Conservation (phyloP, 1,140 invertebrate genomes). For the Caenorhabditis elegans region DNA sequence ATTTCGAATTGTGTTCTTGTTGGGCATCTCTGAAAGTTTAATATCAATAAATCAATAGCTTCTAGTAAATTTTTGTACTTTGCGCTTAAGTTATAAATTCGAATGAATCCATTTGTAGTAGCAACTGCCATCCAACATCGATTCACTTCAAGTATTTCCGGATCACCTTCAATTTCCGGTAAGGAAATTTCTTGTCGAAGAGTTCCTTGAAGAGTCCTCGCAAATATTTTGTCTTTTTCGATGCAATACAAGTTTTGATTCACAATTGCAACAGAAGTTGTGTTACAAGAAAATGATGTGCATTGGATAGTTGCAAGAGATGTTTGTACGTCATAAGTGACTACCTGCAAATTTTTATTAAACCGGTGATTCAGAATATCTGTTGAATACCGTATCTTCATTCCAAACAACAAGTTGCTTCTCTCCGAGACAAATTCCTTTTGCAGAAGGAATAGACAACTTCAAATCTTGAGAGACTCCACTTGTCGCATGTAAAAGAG, state of each 20-base stretch:
- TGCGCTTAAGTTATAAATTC: slow-evolving; percentile 84
- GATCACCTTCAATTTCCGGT: slow-evolving; percentile 78
- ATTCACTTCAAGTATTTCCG: slow-evolving; percentile 81
- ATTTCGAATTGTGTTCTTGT: slow-evolving; percentile 70
- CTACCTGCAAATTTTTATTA: slow-evolving; percentile 1
- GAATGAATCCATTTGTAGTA: slow-evolving; percentile 82
- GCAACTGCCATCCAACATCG: slow-evolving; percentile 79
- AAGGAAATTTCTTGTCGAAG: slow-evolving; percentile 76
- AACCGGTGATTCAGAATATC: background rate
- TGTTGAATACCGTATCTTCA: slow-evolving; percentile 31
- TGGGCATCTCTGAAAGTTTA: slow-evolving; percentile 70
- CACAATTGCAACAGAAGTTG: slow-evolving; percentile 30
- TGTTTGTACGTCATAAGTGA: slow-evolving; percentile 38
- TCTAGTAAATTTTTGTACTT: slow-evolving; percentile 36
- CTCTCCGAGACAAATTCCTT: slow-evolving; percentile 40
- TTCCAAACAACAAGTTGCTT: slow-evolving; percentile 43
- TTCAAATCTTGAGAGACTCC: slow-evolving; percentile 42
- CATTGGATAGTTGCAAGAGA: slow-evolving; percentile 40
- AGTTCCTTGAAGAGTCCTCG: slow-evolving; percentile 70
- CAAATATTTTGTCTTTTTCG: slow-evolving; percentile 39
- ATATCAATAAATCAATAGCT: background rate
- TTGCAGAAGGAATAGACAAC: slow-evolving; percentile 4
- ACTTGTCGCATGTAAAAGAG: slow-evolving; percentile 12
- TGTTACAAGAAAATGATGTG: slow-evolving; percentile 35
- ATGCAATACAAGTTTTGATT: slow-evolving; percentile 41